Evolutionary conservation across 2,113 vertebrate genomes (phyloP).

Genomic region (Empidonax traillii): DNA sequence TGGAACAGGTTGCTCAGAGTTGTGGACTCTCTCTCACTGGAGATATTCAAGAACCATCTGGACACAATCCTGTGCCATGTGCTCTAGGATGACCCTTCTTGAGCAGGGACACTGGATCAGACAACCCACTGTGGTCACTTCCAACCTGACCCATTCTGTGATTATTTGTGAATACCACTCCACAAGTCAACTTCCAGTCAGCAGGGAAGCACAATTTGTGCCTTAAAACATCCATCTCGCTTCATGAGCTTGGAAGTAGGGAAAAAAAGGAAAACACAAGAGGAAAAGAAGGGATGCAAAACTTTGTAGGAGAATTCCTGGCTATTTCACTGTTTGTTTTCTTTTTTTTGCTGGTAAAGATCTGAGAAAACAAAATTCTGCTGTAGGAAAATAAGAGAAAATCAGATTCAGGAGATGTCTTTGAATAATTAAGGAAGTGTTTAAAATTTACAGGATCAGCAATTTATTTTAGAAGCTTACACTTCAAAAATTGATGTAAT

Average conservation of each 20-base stretch:
- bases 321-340: not conserved
- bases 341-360: not conserved
- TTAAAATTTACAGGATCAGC: not conserved
- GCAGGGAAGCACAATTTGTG: not conserved
- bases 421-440: not conserved
- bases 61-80: not conserved
- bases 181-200: not conserved
- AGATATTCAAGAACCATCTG: not conserved
- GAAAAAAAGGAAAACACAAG: not conserved
- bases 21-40: not conserved
- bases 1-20: not conserved
- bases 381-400: not conserved
- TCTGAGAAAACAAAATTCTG: not conserved
- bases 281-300: not conserved
- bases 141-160: not conserved
- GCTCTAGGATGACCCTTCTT: not conserved
- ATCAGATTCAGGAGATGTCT: not conserved
- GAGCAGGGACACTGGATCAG: not conserved
- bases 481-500: not conserved
- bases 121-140: not conserved
- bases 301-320: not conserved
- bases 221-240: accelerated
- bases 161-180: not conserved
- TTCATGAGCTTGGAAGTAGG: not conserved
- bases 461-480: not conserved